A percentile compares a stretch with the other conserved stretches of the same genome.
These are phyloP conservation scores for Gallinago paraguaiae DNA, from an alignment of 2,113 vertebrate species.

Conservation along the genomic window DNA sequence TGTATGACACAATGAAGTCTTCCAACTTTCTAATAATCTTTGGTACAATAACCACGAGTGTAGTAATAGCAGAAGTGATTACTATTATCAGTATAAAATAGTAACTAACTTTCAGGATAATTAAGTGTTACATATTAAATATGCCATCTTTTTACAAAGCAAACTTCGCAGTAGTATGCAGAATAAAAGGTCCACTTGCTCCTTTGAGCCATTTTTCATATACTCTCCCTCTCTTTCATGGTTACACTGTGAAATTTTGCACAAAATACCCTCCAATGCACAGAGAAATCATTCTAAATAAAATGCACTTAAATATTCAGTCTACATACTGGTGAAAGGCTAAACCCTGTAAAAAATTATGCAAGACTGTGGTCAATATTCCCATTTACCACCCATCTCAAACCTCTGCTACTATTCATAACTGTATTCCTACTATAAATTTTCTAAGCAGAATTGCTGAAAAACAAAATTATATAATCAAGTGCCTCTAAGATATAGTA, in stretches of 20 bases:
- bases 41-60: background rate
- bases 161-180: background rate
- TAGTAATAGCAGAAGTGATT: background rate
- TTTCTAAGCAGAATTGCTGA: background rate
- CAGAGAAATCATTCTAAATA: background rate
- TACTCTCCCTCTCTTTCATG: background rate
- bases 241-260: background rate
- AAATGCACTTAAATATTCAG: background rate
- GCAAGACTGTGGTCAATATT: background rate
- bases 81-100: background rate
- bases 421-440: background rate
- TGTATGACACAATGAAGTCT: background rate
- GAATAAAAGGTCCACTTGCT: background rate
- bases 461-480: background rate
- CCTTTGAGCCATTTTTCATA: background rate
- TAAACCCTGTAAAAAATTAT: background rate
- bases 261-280: background rate
- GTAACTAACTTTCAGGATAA: background rate
- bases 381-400: background rate
- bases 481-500: fast-evolving
- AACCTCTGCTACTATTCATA: background rate
- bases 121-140: background rate
- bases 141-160: background rate
- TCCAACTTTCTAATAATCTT: background rate
- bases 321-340: background rate